Evolutionary conservation across 2,797 vertebrate genomes (phyloP).

Genomic region (Sebastes oblongus): DNA sequence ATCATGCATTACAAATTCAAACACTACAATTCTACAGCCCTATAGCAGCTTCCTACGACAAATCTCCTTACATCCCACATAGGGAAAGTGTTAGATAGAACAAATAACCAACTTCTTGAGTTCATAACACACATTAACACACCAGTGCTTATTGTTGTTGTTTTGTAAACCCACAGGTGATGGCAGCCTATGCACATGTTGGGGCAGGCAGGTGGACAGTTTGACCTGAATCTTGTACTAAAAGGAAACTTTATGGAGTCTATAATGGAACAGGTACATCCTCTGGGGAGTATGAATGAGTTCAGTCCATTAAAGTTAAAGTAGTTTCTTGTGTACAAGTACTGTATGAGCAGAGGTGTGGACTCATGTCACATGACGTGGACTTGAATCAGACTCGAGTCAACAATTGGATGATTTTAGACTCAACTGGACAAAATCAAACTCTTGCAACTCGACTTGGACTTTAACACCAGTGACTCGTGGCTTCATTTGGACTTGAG

Average conservation of each 20-base stretch:
- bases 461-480: no score
- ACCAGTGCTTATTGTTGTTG: not conserved
- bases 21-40: not conserved
- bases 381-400: not conserved
- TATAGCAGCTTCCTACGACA: not conserved
- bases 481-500: no score
- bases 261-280: not conserved
- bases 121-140: constrained; percentile 3
- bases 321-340: not conserved
- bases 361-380: no score
- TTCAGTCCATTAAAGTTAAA: not conserved
- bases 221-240: not conserved
- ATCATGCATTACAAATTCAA: constrained; percentile 19
- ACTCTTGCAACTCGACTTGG: no score
- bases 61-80: not conserved
- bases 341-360: not conserved
- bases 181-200: not conserved
- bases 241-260: not conserved
- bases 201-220: not conserved
- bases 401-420: no score
- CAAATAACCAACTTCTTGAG: not conserved
- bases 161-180: not conserved
- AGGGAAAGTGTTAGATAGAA: not conserved
- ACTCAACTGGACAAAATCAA: no score
- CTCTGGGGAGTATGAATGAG: constrained; percentile 3